These are phyloP conservation scores for Oxygymnocypris stewartii DNA, from an alignment of 2,113 vertebrate species.

Conservation along the genomic window DNA sequence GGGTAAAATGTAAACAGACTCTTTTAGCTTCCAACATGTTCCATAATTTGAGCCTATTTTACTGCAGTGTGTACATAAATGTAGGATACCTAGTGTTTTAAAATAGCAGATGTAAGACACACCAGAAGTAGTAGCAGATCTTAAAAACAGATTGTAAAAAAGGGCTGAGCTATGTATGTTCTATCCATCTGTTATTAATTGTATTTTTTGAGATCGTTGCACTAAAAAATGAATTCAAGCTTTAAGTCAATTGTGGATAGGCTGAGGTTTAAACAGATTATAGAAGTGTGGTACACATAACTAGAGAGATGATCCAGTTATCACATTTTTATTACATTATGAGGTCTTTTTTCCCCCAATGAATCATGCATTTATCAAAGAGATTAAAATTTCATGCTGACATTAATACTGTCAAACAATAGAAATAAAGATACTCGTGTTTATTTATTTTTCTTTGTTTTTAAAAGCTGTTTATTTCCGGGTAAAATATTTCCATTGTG, in stretches of 20 bases:
- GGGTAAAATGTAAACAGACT: background rate
- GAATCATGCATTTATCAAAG: background rate
- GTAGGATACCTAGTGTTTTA: too few species aligned
- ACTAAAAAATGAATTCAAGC: background rate
- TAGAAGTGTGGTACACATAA: background rate
- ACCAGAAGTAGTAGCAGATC: background rate
- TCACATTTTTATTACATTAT: background rate
- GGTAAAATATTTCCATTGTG: too few species aligned
- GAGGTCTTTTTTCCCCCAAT: too few species aligned
- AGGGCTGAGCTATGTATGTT: too few species aligned
- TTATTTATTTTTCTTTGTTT: background rate
- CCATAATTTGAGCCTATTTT: too few species aligned
- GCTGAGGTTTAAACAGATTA: background rate
- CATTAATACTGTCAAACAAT: background rate
- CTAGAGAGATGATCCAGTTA: background rate
- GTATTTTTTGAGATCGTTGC: background rate
- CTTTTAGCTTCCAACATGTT: too few species aligned
- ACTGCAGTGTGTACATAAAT: too few species aligned
- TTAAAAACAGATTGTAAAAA: background rate
- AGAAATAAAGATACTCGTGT: background rate
- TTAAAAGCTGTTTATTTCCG: background rate
- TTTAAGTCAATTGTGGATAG: background rate
- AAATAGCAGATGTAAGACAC: too few species aligned
- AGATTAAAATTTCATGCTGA: background rate
- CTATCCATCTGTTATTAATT: background rate